A percentile compares a stretch with the other conserved stretches of the same genome.
Conservation (phyloP, 2,888 invertebrate species). For the Melanostoma scalare region DNA sequence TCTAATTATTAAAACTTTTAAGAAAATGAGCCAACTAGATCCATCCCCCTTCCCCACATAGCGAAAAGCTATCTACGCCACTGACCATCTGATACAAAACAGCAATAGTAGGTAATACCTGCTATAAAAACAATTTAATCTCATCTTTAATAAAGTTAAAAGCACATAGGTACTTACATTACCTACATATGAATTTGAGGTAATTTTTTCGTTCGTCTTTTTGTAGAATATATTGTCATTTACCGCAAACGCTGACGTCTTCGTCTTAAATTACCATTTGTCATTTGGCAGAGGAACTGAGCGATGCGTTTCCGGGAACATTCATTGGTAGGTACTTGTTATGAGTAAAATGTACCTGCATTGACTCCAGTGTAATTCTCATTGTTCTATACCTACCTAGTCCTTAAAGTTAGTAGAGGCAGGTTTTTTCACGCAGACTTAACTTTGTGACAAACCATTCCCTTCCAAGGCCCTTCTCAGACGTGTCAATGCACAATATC, state of each 20-base stretch:
- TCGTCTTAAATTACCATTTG: conserved; percentile 59
- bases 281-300: conserved; percentile 59
- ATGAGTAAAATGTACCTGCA: conserved; percentile 23
- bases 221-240: conserved; percentile 27
- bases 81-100: no score
- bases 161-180: not conserved
- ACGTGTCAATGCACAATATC: conserved; percentile 62
- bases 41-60: no score
- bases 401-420: conserved; percentile 42
- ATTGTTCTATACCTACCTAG: conserved; percentile 41
- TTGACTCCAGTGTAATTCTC: conserved; percentile 52
- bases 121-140: no score
- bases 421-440: conserved; percentile 16
- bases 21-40: no score
- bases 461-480: conserved; percentile 63
- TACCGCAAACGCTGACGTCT: conserved; percentile 71
- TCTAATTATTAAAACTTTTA: no score
- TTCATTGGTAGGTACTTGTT: conserved; percentile 8
- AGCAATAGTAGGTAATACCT: no score
- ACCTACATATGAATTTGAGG: conserved; percentile 52
- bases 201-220: conserved; percentile 34
- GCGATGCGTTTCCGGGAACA: conserved; percentile 61
- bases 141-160: no score
- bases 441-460: conserved; percentile 39
- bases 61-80: no score